Percentiles rank a stretch among this genome's conserved stretches.
phyloP scores from a whole-genome alignment of 2,888 invertebrate genomes.

The Agriopis aurantiaria region DNA sequence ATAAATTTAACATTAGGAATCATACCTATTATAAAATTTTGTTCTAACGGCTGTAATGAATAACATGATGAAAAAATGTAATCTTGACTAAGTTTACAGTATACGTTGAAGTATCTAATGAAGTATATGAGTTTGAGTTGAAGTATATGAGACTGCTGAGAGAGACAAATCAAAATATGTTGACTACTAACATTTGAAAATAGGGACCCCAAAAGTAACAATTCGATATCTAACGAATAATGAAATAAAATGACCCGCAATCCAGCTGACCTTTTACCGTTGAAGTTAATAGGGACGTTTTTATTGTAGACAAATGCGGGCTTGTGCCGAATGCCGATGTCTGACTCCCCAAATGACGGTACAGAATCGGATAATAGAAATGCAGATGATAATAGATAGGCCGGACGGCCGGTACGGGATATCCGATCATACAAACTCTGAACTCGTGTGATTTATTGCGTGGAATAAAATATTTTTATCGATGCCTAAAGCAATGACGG shows the following conservation, averaged over 20 bases:
- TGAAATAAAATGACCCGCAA: conserved; percentile 34
- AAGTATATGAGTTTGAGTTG: not conserved
- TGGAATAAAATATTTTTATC: no score
- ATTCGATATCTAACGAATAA: conserved; percentile 8
- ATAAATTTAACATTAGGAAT: no score
- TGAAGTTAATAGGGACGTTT: conserved; percentile 37
- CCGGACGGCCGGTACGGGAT: conserved; percentile 15
- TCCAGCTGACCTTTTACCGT: conserved; percentile 30
- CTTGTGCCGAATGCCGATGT: conserved; percentile 19
- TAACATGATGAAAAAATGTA: not conserved
- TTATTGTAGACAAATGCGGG: conserved; percentile 36
- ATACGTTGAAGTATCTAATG: no score
- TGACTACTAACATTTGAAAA: no score
- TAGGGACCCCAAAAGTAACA: no score
- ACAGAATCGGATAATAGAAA: conserved; percentile 13
- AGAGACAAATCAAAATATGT: not conserved
- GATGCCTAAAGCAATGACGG: no score
- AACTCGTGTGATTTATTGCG: not conserved
- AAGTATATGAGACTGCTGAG: not conserved
- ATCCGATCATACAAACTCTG: conserved; percentile 2
- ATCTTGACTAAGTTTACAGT: not conserved
- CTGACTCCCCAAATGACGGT: conserved; percentile 31
- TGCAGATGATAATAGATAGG: conserved; percentile 4
- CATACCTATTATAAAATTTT: not conserved
- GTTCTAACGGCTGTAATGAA: not conserved